Percentiles rank a stretch among this genome's conserved stretches.
These are phyloP conservation scores for Drosophila flavopinicola DNA, from an alignment of 2,888 invertebrate genomes.

Conservation along the genomic window DNA sequence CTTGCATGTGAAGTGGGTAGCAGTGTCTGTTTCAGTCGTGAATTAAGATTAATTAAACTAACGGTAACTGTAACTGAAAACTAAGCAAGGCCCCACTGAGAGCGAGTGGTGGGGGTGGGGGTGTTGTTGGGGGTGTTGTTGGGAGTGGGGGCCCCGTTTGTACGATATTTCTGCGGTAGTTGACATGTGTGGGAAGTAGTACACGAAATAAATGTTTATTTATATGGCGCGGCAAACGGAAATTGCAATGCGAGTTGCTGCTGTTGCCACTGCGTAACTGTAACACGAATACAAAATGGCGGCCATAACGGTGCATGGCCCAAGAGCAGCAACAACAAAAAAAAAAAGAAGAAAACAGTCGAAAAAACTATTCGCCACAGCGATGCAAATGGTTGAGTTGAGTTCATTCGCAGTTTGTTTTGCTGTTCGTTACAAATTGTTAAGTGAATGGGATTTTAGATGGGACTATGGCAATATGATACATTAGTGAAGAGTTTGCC, in stretches of 20 bases:
- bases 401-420: slow-evolving; percentile 65
- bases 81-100: slow-evolving; percentile 41
- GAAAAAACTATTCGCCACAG: slow-evolving; percentile 42
- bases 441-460: slow-evolving; percentile 71
- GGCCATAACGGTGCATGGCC: slow-evolving; percentile 70
- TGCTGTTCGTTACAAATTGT: slow-evolving; percentile 58
- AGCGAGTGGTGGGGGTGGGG: background rate
- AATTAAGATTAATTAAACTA: slow-evolving; percentile 79
- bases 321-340: slow-evolving; percentile 2
- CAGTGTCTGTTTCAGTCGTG: slow-evolving; percentile 75
- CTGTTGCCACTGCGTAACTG: slow-evolving; percentile 43
- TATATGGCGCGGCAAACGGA: slow-evolving; percentile 72
- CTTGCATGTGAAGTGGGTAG: slow-evolving; percentile 74
- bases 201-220: slow-evolving; percentile 76
- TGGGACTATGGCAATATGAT: slow-evolving; percentile 33
- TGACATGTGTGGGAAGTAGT: slow-evolving; percentile 66
- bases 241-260: slow-evolving; percentile 68
- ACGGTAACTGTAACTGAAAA: slow-evolving; percentile 72
- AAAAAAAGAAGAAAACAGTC: background rate
- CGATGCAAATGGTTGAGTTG: slow-evolving; percentile 65
- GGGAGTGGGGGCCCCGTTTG: background rate
- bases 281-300: slow-evolving; percentile 71
- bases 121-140: background rate
- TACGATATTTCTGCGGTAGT: slow-evolving; percentile 55
- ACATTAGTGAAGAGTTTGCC: slow-evolving; percentile 40